These are phyloP conservation scores for Toxotes chatareus DNA, from an alignment of 2,113 vertebrate genomes.

Conservation along the genomic window DNA sequence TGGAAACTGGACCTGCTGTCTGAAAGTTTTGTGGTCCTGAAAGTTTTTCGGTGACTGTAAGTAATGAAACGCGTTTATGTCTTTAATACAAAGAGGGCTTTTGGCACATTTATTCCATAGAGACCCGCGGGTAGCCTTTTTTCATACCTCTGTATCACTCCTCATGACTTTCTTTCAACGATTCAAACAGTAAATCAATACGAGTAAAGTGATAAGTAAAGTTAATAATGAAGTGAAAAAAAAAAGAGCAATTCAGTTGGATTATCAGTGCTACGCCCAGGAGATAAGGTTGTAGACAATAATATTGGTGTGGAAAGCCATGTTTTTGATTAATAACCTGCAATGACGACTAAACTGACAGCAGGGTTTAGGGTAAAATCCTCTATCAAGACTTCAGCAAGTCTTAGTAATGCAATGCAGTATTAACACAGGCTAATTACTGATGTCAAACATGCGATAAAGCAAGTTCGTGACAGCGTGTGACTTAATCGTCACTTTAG, in stretches of 20 bases:
- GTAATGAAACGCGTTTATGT: not conserved
- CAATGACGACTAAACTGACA: not conserved
- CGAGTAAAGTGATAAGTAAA: not conserved
- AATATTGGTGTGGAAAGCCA: not conserved
- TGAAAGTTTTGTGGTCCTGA: no score
- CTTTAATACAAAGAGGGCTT: not conserved
- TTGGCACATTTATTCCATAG: not conserved
- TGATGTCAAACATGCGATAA: no score
- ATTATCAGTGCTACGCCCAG: no score
- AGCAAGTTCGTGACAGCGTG: no score
- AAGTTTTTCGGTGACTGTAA: no score
- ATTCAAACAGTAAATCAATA: not conserved
- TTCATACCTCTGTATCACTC: not conserved
- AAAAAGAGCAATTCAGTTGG: no score
- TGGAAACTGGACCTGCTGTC: not conserved
- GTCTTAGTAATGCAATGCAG: not conserved
- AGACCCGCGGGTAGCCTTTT: no score
- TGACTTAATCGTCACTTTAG: no score
- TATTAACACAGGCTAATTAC: not conserved
- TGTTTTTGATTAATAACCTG: not conserved
- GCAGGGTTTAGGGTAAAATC: not conserved
- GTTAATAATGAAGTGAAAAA: not conserved
- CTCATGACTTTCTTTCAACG: no score
- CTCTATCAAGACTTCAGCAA: not conserved
- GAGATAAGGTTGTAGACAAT: no score